Conservation (phyloP, 2,888 invertebrate species). For the Oasisia sp. region DNA sequence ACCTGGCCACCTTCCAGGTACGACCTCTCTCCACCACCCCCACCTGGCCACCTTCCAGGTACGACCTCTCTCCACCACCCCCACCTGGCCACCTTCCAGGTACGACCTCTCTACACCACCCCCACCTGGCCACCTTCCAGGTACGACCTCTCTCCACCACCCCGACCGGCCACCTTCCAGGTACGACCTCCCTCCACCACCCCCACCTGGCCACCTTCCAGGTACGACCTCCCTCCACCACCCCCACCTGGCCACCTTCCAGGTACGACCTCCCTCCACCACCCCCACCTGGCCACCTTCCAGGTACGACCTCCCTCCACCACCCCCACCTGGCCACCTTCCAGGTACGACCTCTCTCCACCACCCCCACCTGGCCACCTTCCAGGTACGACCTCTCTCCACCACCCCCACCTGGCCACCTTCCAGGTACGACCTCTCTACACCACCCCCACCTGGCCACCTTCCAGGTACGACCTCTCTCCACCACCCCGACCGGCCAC, state of each 20-base stretch:
- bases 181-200: constrained; percentile 37
- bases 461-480: constrained; percentile 39
- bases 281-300: constrained; percentile 41
- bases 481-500: constrained; percentile 41
- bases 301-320: constrained; percentile 39
- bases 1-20: constrained; percentile 42
- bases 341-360: constrained; percentile 39
- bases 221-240: constrained; percentile 37
- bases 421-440: constrained; percentile 40
- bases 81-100: constrained; percentile 42
- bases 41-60: constrained; percentile 42
- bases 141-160: constrained; percentile 37
- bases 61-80: constrained; percentile 39
- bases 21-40: constrained; percentile 39
- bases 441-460: constrained; percentile 42
- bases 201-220: constrained; percentile 43
- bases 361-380: constrained; percentile 42
- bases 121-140: constrained; percentile 43
- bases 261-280: constrained; percentile 40
- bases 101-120: constrained; percentile 38
- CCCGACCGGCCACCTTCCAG: constrained; percentile 42
- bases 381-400: constrained; percentile 39
- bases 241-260: constrained; percentile 40
- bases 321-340: constrained; percentile 42
- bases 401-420: constrained; percentile 42